Percentiles rank a stretch among this genome's conserved stretches.
These are phyloP conservation scores for Teleopsis dalmanni DNA, from an alignment of 1,140 invertebrate genomes.

Conservation along the genomic window DNA sequence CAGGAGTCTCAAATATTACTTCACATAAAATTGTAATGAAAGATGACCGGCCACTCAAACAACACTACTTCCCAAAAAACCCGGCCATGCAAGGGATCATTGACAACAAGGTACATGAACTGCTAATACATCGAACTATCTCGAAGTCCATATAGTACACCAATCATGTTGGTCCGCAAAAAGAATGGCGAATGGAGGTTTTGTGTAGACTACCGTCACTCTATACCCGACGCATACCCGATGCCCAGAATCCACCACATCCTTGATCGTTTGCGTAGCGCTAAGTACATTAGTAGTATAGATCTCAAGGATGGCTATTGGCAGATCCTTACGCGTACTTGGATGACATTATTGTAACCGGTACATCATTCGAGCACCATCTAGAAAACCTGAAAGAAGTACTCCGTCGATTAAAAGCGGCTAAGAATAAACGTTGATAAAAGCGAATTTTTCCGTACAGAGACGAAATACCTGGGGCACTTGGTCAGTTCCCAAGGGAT, in stretches of 20 bases:
- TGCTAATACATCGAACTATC: not conserved
- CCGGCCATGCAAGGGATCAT: not conserved
- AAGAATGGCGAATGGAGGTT: not conserved
- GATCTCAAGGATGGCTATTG: not conserved
- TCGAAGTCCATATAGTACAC: not conserved
- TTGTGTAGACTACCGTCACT: not conserved
- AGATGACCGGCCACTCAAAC: too few relatives aligned
- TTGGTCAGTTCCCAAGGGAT: too few relatives aligned
- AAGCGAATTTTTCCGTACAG: too few relatives aligned
- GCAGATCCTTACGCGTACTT: not conserved
- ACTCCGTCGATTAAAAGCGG: not conserved
- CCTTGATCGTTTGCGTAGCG: not conserved
- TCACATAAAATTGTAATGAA: too few relatives aligned
- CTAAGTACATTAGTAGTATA: too few relatives aligned
- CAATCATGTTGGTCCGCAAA: not conserved
- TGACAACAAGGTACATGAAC: not conserved
- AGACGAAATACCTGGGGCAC: too few relatives aligned
- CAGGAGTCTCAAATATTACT: too few relatives aligned
- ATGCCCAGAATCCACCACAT: not conserved
- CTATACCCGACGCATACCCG: not conserved
- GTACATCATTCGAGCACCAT: not conserved
- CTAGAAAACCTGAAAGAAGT: not conserved
- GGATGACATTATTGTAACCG: not conserved
- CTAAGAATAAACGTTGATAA: too few relatives aligned
- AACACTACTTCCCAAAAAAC: too few relatives aligned